Evolutionary conservation across 2,888 invertebrate genomes (phyloP).

Genomic region (Acronicta aceris): DNA sequence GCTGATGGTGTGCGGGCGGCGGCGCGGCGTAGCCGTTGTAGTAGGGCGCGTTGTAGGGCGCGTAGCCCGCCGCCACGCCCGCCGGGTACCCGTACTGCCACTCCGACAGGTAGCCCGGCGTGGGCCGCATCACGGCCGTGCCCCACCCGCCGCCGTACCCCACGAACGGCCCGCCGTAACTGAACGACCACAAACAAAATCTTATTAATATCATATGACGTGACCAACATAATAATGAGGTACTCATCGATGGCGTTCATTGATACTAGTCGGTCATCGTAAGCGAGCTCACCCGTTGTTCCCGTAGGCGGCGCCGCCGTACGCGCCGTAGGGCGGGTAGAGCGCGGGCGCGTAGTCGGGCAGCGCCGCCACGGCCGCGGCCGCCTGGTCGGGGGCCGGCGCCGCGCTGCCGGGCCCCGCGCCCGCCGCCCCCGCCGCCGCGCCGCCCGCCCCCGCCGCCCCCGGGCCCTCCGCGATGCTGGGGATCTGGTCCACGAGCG

Average conservation of each 20-base stretch:
- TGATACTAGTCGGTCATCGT: too few species aligned
- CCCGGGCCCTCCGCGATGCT: constrained; percentile 93
- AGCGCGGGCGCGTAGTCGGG: constrained; percentile 74
- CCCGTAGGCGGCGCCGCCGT: constrained; percentile 73
- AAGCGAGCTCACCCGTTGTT: constrained; percentile 83
- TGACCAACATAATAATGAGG: too few species aligned
- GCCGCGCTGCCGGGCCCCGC: constrained; percentile 27
- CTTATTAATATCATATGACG: too few species aligned
- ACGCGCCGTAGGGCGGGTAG: constrained; percentile 79
- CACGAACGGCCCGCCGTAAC: constrained; percentile 84
- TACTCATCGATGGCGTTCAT: too few species aligned
- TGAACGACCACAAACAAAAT: neutral
- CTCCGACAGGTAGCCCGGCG: constrained; percentile 86
- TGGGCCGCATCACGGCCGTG: constrained; percentile 84
- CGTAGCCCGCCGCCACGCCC: constrained; percentile 73
- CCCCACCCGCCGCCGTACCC: constrained; percentile 85
- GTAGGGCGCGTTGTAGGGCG: constrained; percentile 84
- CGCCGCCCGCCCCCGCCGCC: constrained; percentile 48
- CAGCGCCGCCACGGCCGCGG: constrained; percentile 64
- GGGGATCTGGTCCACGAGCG: constrained; percentile 97
- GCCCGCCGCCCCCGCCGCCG: constrained; percentile 42
- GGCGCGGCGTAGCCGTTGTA: constrained; percentile 85
- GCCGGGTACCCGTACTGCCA: constrained; percentile 84
- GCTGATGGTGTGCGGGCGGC: constrained; percentile 84
- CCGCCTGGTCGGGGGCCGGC: constrained; percentile 49